Evolutionary conservation across 2,113 vertebrate species (phyloP).

Genomic region (Pelvicachromis taeniatus): DNA sequence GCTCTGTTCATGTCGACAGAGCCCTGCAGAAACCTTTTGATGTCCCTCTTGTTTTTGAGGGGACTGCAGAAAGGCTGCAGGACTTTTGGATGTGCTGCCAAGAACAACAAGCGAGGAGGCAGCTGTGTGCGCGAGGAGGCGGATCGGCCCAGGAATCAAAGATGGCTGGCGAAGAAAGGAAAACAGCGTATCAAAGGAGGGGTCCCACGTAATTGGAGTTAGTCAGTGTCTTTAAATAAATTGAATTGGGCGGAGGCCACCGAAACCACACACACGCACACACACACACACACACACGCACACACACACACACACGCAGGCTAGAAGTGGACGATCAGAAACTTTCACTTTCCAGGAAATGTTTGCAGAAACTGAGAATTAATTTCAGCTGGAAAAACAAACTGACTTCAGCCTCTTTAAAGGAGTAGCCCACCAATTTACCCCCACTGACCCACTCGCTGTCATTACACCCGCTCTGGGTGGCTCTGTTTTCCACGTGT

Average conservation of each 20-base stretch:
- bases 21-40: slow-evolving; percentile 57
- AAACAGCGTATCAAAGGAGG: slow-evolving; percentile 63
- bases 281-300: neutral
- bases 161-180: slow-evolving; percentile 70
- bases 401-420: neutral
- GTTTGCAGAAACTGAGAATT: neutral
- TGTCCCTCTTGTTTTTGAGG: slow-evolving; percentile 59
- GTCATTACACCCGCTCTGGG: neutral
- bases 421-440: neutral
- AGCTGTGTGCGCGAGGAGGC: slow-evolving; percentile 70
- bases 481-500: neutral
- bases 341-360: neutral
- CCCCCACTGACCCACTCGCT: neutral
- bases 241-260: slow-evolving; percentile 54
- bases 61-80: slow-evolving; percentile 62
- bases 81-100: slow-evolving; percentile 70
- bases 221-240: slow-evolving; percentile 67
- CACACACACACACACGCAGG: neutral
- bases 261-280: neutral
- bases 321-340: neutral
- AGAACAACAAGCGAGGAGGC: slow-evolving; percentile 72
- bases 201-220: slow-evolving; percentile 57
- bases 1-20: slow-evolving; percentile 53
- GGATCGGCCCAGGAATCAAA: slow-evolving; percentile 69
- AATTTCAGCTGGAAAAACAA: neutral